Base-by-base conservation (phyloP, 2,113 vertebrate species). In the Trachemys scripta region DNA sequence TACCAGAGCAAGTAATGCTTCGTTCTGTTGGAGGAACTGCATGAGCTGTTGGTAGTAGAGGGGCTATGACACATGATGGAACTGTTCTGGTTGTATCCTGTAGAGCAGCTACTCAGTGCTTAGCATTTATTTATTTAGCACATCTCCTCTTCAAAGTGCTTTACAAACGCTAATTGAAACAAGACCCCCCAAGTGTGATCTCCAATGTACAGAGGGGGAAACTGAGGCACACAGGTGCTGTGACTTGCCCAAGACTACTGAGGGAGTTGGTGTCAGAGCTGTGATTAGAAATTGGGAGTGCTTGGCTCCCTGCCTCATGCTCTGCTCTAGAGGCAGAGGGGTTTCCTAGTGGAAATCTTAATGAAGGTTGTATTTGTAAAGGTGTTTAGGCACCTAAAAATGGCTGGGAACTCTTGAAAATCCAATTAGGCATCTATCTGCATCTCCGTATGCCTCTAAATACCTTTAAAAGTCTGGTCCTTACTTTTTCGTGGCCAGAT, bases 1-100 rank as follows among this genome's bases (percentile, higher is more conserved):
- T 8, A 2, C 24, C 11, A 69, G 35, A n/a, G 65, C 35, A 69
- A 69, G 59, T n/a, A 69, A 69, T 27, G 72, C 1, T 42, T 24
- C 8, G 4, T 50, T 53, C 8, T 88, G 49, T 4, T 25, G 29
- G 20, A 5, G 51, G 80, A 47, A 16, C 17, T 69, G n/a, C 20
- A 16, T 8, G 49, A 87, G 29, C 85, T 86, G 16, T 45, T 45
- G 42, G 13, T 13, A 47, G 13, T 78, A 56, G 0, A 47, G 0
- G 12, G 9, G 14, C 72, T 62, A 88, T 91, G 0, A 47, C 1
- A 1, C 54, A 81, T 8, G 0, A 0, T 2, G 24, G 49, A 24
- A 27, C 27, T 17, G 5, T 45, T 90, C 93, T 72, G 5, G 16
- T 69, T 54, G 57, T 57, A 0, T 16, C 50, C 47, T n/a, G 50